phyloP scores from a whole-genome alignment of 2,797 vertebrate genomes.

The Sebastes aleutianus region DNA sequence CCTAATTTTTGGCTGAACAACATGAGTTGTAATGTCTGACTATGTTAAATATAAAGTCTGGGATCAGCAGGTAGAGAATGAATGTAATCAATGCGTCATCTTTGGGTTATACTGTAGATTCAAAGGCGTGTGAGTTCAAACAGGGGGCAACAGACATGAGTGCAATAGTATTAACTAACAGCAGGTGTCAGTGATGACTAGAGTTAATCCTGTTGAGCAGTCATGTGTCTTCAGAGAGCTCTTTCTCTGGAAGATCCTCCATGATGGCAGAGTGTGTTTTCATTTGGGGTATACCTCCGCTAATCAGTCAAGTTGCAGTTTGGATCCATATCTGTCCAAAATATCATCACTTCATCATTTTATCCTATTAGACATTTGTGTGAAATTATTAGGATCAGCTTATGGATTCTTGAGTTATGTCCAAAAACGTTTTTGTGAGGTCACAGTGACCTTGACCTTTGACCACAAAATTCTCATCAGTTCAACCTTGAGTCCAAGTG shows the following conservation, averaged over 20 bases:
- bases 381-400: too few species aligned
- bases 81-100: neutral
- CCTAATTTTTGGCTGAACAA: neutral
- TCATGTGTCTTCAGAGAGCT: neutral
- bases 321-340: too few species aligned
- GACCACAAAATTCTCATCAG: too few species aligned
- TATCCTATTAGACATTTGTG: too few species aligned
- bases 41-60: neutral
- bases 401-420: too few species aligned
- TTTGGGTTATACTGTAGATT: neutral
- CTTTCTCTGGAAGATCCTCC: neutral
- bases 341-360: too few species aligned
- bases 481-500: too few species aligned
- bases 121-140: neutral
- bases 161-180: neutral
- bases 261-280: too few species aligned
- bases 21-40: neutral
- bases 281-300: too few species aligned
- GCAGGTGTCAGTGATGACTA: slow-evolving; percentile 26
- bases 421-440: too few species aligned
- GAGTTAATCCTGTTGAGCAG: neutral
- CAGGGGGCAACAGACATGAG: neutral
- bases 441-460: too few species aligned
- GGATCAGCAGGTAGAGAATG: neutral
- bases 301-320: too few species aligned